Evolutionary conservation across 1,140 invertebrate genomes (phyloP).

Genomic region (Ostrea denselamellosa): DNA sequence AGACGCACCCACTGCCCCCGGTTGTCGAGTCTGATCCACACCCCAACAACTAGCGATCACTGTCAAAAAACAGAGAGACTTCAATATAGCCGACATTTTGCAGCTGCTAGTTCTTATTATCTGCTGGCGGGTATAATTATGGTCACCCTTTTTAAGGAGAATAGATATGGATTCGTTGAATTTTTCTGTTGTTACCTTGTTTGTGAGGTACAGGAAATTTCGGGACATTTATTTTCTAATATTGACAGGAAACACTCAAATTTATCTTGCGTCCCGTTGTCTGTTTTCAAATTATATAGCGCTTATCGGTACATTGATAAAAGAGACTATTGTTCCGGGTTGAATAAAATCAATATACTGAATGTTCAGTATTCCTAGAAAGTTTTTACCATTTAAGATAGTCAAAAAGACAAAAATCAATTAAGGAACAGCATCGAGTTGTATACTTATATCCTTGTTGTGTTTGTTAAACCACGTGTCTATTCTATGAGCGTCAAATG

Average conservation of each 20-base stretch:
- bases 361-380: no score
- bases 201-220: neutral
- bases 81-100: neutral
- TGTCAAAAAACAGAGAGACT: neutral
- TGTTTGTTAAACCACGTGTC: no score
- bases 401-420: no score
- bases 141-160: constrained; percentile 1
- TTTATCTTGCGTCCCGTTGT: neutral
- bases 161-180: neutral
- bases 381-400: no score
- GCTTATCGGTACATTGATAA: neutral
- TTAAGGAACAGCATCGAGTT: no score
- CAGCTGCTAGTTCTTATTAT: neutral
- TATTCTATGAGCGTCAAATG: no score
- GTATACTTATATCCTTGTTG: no score
- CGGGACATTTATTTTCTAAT: neutral
- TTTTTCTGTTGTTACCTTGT: constrained; percentile 30
- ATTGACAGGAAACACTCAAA: neutral
- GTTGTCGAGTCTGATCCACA: constrained; percentile 56
- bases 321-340: neutral
- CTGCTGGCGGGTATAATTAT: neutral
- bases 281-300: neutral
- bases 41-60: neutral
- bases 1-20: constrained; percentile 54
- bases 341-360: no score